Base-by-base conservation (phyloP, 2,888 invertebrate species). In the Pristionchus maxplancki region DNA sequence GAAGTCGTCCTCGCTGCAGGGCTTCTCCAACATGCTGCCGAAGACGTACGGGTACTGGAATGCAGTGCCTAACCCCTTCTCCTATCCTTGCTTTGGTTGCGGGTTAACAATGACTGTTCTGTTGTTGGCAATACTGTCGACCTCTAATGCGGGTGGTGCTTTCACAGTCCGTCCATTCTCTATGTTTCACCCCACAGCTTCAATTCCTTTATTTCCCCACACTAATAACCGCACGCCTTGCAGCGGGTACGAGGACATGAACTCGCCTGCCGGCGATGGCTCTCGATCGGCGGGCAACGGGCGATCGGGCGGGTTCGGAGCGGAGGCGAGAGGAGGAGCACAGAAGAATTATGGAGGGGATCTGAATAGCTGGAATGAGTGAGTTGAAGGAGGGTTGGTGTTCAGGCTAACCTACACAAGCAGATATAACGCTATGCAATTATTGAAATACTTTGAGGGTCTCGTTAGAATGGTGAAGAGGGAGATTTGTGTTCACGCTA, bases 1-100 rank as follows among this genome's bases (percentile, higher is more conserved):
- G 44, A 94, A 94, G 85, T 94, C 94, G n/a, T 92, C 94, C 24
- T 94, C 94, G 15, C 89, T 94, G 24, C 93, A 94, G 85, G 93
- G 93, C 13, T 92, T 94, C 67, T 88, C 89, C 15, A 82, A 71
- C 48, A 87, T 90, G 53, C 89, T 90, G 17, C 82, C 86, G 34
- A 91, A 91, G 88, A 90, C 82, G 91, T 91, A 71, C 71, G 86
- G 62, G 62, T 85, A 64, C 44, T 37, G 37, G 82, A 40, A 1
- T 82, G 53, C 34, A 34, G 81, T 44, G 81, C 34, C 81, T 81
- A 81, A 74, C 40, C 74, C 37, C 74, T 40, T 15, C 34, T 13
- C 15, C 50, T 50, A 20, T 48, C 48, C 34, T 24, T 71, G 31
- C 40, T 74, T 20, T 24, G 74, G 15, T 9, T 44, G 40, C 44